Percentiles rank a stretch among this genome's conserved stretches.
These are phyloP conservation scores for Lysandra bellargus DNA, from an alignment of 2,888 invertebrate genomes.

Conservation along the genomic window DNA sequence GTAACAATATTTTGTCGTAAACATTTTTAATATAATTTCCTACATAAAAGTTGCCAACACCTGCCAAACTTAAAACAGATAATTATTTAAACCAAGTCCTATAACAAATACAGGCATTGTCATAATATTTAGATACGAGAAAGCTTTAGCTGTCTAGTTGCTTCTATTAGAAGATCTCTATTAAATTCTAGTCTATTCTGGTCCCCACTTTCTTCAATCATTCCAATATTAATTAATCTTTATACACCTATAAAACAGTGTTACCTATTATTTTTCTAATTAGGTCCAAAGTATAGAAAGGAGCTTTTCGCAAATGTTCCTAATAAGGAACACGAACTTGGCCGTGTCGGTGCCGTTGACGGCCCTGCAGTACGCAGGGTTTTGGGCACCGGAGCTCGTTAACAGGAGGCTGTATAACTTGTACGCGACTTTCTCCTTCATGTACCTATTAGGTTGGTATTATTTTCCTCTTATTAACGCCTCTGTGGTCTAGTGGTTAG, in stretches of 20 bases:
- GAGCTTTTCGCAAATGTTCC: conserved; percentile 43
- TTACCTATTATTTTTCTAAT: too few species aligned
- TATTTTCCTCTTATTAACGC: conserved; percentile 22
- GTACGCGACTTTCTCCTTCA: conserved; percentile 58
- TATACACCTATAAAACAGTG: too few species aligned
- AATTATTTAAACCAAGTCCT: neutral
- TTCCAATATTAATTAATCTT: too few species aligned
- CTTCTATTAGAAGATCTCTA: too few species aligned
- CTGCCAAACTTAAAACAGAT: conserved; percentile 40
- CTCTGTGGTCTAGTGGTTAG: too few species aligned
- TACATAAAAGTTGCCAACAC: conserved; percentile 43
- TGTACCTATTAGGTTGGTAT: conserved; percentile 64
- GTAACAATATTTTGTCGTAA: too few species aligned
- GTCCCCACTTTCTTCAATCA: too few species aligned
- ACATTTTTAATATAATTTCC: too few species aligned
- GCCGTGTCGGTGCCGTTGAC: conserved; percentile 62
- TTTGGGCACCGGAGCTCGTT: conserved; percentile 59
- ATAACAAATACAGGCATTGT: neutral
- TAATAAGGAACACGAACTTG: conserved; percentile 56
- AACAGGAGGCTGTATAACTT: conserved; percentile 51
- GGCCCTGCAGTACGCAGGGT: conserved; percentile 57
- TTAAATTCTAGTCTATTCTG: too few species aligned
- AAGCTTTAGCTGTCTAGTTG: too few species aligned
- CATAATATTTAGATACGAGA: neutral
- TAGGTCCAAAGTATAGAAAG: too few species aligned